Evolutionary conservation across 2,113 vertebrate species (phyloP).

Genomic region (Lucifuga dentata): DNA sequence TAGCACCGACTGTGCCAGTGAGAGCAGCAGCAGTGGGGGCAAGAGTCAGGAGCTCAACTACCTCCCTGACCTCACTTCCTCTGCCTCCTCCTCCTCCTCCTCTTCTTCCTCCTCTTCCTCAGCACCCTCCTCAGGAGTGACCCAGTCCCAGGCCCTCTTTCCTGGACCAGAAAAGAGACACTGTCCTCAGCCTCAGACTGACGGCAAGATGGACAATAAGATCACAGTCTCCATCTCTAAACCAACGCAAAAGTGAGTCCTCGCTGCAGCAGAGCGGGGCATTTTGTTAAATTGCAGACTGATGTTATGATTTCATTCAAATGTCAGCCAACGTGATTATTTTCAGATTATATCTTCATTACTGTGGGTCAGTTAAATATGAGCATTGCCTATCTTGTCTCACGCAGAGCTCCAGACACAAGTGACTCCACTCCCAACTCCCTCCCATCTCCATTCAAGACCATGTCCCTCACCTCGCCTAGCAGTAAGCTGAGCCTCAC

Average conservation of each 20-base stretch:
- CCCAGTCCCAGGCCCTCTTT: constrained; percentile 77
- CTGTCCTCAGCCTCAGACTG: constrained; percentile 83
- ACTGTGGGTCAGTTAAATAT: neutral
- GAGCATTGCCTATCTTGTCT: constrained; percentile 4
- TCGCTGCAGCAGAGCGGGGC: neutral
- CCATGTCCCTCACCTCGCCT: constrained; percentile 90
- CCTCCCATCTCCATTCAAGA: constrained; percentile 88
- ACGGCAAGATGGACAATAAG: constrained; percentile 87
- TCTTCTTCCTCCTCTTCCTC: constrained; percentile 83
- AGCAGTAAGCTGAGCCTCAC: constrained; percentile 95
- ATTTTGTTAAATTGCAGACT: neutral
- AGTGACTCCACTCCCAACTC: constrained; percentile 87
- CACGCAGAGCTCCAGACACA: constrained; percentile 86
- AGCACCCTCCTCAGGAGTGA: constrained; percentile 80
- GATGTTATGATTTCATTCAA: neutral
- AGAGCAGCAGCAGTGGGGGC: constrained; percentile 93
- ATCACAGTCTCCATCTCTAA: constrained; percentile 90
- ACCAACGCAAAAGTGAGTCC: constrained; percentile 84
- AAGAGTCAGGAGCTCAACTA: constrained; percentile 94
- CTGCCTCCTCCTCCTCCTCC: constrained; percentile 81
- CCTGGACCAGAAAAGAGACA: constrained; percentile 87
- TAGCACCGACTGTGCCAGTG: constrained; percentile 96
- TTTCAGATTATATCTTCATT: neutral
- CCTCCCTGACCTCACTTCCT: constrained; percentile 88
- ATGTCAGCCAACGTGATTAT: neutral